Evolutionary conservation across 2,888 invertebrate species (phyloP).

Genomic region (Trissonchulus sp.): DNA sequence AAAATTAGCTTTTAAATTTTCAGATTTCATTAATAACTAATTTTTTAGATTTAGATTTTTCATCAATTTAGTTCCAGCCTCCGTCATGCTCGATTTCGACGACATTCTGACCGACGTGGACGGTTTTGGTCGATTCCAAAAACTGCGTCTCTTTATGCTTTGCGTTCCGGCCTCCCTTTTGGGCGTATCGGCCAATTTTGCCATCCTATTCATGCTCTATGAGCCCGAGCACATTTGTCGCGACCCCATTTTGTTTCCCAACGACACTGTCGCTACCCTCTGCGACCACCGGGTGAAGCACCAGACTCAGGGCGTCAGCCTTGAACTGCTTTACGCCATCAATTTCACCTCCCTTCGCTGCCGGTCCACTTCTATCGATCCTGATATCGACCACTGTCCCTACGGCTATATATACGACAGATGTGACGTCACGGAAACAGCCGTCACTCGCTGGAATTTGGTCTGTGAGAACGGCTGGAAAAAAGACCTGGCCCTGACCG

Average conservation of each 20-base stretch:
- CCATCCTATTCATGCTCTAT: conserved; percentile 41
- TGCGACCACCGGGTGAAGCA: neutral
- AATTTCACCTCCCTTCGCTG: neutral
- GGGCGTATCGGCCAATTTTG: conserved; percentile 42
- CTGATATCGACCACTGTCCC: neutral
- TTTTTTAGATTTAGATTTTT: too few relatives aligned
- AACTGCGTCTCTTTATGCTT: conserved; percentile 42
- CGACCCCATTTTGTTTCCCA: conserved; percentile 3
- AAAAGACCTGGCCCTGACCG: neutral
- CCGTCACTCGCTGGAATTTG: conserved; percentile 15
- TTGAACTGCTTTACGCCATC: neutral
- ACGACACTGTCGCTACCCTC: neutral
- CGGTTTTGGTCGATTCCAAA: conserved; percentile 44
- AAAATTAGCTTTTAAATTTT: too few relatives aligned
- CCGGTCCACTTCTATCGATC: neutral
- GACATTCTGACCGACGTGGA: conserved; percentile 38
- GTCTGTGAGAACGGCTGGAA: conserved; percentile 16
- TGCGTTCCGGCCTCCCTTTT: conserved; percentile 44
- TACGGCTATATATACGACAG: conserved; percentile 6
- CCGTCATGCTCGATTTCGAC: conserved; percentile 35
- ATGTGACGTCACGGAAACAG: neutral
- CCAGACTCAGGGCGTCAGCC: neutral
- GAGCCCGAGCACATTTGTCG: conserved; percentile 77
- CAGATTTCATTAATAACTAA: too few relatives aligned
- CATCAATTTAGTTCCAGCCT: too few relatives aligned